These are phyloP conservation scores for Subanguina moxae DNA, from an alignment of 1,140 invertebrate species.

Conservation along the genomic window DNA sequence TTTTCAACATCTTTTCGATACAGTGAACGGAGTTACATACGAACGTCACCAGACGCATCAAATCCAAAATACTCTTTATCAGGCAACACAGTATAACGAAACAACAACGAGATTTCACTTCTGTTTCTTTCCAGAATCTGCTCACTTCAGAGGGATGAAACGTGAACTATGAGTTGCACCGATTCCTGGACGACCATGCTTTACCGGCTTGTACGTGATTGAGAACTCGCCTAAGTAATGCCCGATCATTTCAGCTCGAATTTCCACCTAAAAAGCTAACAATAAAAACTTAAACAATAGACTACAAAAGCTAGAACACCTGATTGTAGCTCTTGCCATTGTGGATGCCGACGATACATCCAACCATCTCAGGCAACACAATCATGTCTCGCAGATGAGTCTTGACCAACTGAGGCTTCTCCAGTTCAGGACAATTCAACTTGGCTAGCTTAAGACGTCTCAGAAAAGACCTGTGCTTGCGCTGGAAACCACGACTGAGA, in stretches of 20 bases:
- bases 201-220: constrained; percentile 98
- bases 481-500: constrained; percentile 87
- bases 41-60: too few relatives aligned
- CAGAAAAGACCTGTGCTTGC: too few relatives aligned
- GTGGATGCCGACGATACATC: constrained; percentile 96
- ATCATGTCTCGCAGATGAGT: constrained; percentile 98
- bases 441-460: too few relatives aligned
- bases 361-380: constrained; percentile 98
- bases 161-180: constrained; percentile 98
- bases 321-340: constrained; percentile 96
- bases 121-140: too few relatives aligned
- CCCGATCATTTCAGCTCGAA: constrained; percentile 82
- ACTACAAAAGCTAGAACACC: constrained; percentile 60
- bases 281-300: not conserved
- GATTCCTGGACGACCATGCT: constrained; percentile 99
- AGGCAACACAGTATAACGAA: not conserved
- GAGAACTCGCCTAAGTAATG: constrained; percentile 98
- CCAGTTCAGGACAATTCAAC: constrained; percentile 86
- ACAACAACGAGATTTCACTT: too few relatives aligned
- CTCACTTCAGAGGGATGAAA: constrained; percentile 98
- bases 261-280: constrained; percentile 41
- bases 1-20: too few relatives aligned
- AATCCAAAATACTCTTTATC: too few relatives aligned
- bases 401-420: constrained; percentile 97
- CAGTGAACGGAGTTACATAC: too few relatives aligned